phyloP scores from a whole-genome alignment of 2,888 invertebrate species.

The Cenopis cana region DNA sequence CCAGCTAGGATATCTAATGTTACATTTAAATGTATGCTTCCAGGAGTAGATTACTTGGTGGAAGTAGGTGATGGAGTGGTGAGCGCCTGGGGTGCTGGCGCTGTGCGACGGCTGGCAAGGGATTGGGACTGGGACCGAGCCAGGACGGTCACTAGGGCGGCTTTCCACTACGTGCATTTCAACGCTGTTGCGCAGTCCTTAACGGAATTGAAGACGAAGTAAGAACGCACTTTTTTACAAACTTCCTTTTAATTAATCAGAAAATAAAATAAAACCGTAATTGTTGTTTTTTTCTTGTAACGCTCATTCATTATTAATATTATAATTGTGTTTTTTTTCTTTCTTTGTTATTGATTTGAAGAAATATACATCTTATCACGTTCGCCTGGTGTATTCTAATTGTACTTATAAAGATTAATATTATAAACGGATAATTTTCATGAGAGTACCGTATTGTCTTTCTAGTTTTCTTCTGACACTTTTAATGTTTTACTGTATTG shows the following conservation, averaged over 20 bases:
- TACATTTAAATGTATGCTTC: constrained; percentile 44
- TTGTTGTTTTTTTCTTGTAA: too few species aligned
- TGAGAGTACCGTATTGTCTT: too few species aligned
- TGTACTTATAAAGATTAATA: too few species aligned
- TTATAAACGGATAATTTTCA: too few species aligned
- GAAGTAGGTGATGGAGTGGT: constrained; percentile 93
- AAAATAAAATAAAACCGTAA: too few species aligned
- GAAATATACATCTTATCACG: too few species aligned
- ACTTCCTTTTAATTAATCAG: not conserved
- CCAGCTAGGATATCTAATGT: constrained; percentile 8
- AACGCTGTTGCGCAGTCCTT: constrained; percentile 91
- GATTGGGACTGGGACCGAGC: constrained; percentile 92
- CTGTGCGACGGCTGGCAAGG: constrained; percentile 91
- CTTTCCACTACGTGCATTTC: constrained; percentile 95
- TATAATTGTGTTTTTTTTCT: too few species aligned
- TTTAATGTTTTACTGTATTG: too few species aligned
- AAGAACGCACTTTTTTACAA: constrained; percentile 45
- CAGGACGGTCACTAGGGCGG: constrained; percentile 91
- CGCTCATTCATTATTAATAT: too few species aligned
- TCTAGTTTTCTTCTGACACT: too few species aligned
- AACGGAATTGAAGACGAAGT: constrained; percentile 89
- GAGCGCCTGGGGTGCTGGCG: constrained; percentile 95
- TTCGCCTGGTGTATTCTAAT: too few species aligned
- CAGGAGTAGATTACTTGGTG: constrained; percentile 94
- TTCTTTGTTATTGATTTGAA: too few species aligned